phyloP scores from a whole-genome alignment of 2,888 invertebrate species.

The Macaria notata region DNA sequence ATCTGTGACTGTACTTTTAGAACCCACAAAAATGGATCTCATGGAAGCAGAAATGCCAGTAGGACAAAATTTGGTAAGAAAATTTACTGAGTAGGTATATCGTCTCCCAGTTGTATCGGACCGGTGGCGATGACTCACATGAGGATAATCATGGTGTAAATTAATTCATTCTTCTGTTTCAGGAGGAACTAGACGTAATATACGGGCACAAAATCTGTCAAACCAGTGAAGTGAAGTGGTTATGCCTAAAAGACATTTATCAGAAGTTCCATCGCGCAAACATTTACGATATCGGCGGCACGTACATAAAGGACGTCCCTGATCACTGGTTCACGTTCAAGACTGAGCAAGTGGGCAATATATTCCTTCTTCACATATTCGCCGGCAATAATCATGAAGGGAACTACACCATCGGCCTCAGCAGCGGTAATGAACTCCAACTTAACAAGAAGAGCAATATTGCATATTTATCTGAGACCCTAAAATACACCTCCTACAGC shows the following conservation, averaged over 20 bases:
- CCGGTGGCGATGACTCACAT: no score
- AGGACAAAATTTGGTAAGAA: no score
- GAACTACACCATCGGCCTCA: conserved; percentile 50
- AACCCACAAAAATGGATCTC: no score
- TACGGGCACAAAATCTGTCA: conserved; percentile 55
- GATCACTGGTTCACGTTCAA: conserved; percentile 66
- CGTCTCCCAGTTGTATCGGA: no score
- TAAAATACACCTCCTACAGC: conserved; percentile 8
- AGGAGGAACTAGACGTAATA: conserved; percentile 53
- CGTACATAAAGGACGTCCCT: conserved; percentile 56
- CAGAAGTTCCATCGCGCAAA: conserved; percentile 63
- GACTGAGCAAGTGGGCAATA: conserved; percentile 54
- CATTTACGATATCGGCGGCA: conserved; percentile 69
- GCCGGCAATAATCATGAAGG: conserved; percentile 54
- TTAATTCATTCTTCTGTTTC: conserved; percentile 8
- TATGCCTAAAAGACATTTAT: conserved; percentile 59
- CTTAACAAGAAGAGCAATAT: conserved; percentile 49
- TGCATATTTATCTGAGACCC: conserved; percentile 42
- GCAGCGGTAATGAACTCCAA: conserved; percentile 46
- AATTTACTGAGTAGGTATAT: no score
- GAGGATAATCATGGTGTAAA: no score
- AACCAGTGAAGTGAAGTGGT: conserved; percentile 60
- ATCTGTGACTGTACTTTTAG: no score
- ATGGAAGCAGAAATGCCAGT: no score
- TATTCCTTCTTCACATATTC: conserved; percentile 65